Evolutionary conservation across 53 echinoderm and acorn worm genomes (phyloP), one percentile per base, ranked within the genome.

Genomic region (Echinometra lucunter): DNA sequence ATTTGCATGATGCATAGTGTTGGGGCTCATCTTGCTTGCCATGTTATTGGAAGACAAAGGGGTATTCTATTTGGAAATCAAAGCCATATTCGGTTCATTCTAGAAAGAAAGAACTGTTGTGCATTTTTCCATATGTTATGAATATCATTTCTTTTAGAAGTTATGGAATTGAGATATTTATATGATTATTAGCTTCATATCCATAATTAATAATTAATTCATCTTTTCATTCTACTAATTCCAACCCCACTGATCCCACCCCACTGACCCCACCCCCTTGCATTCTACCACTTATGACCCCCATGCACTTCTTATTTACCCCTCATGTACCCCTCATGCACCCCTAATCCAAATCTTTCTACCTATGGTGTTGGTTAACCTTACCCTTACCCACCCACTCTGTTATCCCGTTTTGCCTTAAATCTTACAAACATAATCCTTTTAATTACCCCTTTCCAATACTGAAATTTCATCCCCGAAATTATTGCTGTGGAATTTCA

Each of bases 191-290:
- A 60, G 66, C 90, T 92, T 78, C 93, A 92, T 92, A 60, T 56
- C 45, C 93, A 92, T 89, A 15, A 78, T 74, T 92, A 55, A 92
- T 80, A 23, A 83, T 85, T 94, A 94, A 94, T 83, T 94, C 94
- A 94, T 94, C 44, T 83, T 32, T 94, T 63, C 82, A 83, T 94
- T 83, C 32, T 83, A 94, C 94, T 94, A 94, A 94, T 45, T 45
- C 66, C 45, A 19, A n/a, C n/a, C n/a, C n/a, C n/a, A n/a, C n/a
- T n/a, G n/a, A n/a, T n/a, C n/a, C n/a, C n/a, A 30, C 92, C 92
- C 45, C n/a, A 23, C 66, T 38, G 23, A 17, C 66, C 85, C 94
- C 66, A 10, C 63, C 94, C 94, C 85, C 13, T 58, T 40, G 17
- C 87, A 82, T 58, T 28, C 44, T 63, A 45, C 47, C 45, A 37